phyloP scores from a whole-genome alignment of 1,140 invertebrate genomes.

The Condylostylus longicornis region DNA sequence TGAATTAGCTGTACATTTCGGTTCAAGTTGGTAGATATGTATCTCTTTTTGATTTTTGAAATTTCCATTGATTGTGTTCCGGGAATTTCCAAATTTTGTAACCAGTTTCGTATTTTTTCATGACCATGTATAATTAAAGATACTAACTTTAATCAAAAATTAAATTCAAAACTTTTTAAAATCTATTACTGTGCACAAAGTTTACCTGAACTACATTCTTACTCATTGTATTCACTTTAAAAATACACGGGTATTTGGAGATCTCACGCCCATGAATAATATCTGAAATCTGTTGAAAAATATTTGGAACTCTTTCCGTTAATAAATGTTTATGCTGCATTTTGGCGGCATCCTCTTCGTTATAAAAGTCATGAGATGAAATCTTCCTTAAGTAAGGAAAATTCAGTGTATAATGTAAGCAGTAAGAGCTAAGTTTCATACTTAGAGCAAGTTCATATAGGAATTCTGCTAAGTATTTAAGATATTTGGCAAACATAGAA shows the following conservation, averaged over 20 bases:
- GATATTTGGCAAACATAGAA: constrained; percentile 47
- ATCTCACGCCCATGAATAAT: constrained; percentile 38
- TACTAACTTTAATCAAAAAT: constrained; percentile 9
- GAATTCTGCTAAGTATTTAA: constrained; percentile 51
- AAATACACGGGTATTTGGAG: constrained; percentile 51
- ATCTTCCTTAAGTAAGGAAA: constrained; percentile 42
- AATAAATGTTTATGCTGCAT: constrained; percentile 48
- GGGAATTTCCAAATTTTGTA: constrained; percentile 19
- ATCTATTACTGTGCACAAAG: background rate
- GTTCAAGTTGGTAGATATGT: constrained; percentile 15
- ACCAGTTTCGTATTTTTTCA: constrained; percentile 22
- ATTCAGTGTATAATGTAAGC: constrained; percentile 74
- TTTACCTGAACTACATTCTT: constrained; percentile 40
- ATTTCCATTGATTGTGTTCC: constrained; percentile 19
- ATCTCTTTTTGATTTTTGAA: constrained; percentile 15
- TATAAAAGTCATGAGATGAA: constrained; percentile 34
- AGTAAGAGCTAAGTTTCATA: constrained; percentile 53
- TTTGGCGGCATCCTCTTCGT: constrained; percentile 40
- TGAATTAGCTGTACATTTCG: constrained; percentile 23
- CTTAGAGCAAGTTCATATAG: constrained; percentile 66
- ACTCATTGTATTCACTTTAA: constrained; percentile 51
- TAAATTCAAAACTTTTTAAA: constrained; percentile 1
- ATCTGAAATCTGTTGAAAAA: constrained; percentile 54
- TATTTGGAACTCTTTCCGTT: constrained; percentile 44
- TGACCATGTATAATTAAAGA: constrained; percentile 21